A percentile compares a stretch with the other conserved stretches of the same genome.
phyloP scores from a whole-genome alignment of 2,113 vertebrate genomes.

The Pteruthius melanotis region DNA sequence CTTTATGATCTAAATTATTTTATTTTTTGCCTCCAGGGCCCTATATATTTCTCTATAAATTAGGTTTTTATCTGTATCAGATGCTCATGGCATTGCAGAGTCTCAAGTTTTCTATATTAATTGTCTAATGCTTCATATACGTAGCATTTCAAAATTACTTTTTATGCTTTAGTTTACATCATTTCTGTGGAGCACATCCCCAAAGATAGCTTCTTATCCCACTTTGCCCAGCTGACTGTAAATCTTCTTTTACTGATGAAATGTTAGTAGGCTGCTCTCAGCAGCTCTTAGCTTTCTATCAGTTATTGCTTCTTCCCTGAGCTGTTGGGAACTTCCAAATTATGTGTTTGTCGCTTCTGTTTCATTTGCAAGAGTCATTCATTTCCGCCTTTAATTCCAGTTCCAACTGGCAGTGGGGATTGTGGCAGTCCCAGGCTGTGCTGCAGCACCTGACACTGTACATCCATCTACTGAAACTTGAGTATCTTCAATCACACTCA shows the following conservation, averaged over 20 bases:
- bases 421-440: background rate
- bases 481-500: background rate
- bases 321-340: constrained; percentile 8
- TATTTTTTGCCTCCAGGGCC: background rate
- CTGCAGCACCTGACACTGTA: background rate
- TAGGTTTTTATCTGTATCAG: background rate
- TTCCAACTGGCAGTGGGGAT: background rate
- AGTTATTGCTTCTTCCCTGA: background rate
- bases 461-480: background rate
- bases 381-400: constrained; percentile 16
- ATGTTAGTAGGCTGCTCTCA: background rate
- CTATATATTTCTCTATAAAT: background rate
- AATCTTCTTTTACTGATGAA: background rate
- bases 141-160: background rate
- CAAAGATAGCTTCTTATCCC: background rate
- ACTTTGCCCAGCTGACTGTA: background rate
- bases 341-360: background rate
- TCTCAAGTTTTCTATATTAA: constrained; percentile 8
- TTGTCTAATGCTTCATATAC: background rate
- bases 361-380: background rate
- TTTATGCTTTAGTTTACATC: constrained; percentile 2
- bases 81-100: background rate
- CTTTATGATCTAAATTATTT: constrained; percentile 1
- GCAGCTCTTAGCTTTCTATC: background rate
- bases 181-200: background rate